Percentiles rank a stretch among this genome's conserved stretches.
phyloP scores from a whole-genome alignment of 2,113 vertebrate species.

The Caranx melampygus region DNA sequence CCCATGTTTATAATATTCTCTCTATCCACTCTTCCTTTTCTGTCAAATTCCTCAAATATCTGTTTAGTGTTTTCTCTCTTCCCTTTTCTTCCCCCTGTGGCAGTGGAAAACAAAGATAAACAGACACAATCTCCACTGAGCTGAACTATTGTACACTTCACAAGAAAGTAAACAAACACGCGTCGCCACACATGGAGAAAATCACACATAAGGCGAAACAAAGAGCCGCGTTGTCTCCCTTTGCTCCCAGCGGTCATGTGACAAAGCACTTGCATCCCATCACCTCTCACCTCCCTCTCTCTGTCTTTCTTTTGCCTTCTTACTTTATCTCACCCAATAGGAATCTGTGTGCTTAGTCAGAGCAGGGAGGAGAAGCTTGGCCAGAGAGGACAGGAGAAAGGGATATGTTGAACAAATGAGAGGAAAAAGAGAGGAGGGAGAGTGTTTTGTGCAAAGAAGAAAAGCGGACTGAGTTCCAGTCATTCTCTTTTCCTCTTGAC shows the following conservation, averaged over 20 bases:
- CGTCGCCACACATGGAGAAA: conserved; percentile 6
- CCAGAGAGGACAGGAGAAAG: conserved; percentile 37
- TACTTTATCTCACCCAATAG: conserved; percentile 76
- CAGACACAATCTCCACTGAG: conserved; percentile 33
- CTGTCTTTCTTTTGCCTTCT: conserved; percentile 21
- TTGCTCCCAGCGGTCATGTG: conserved; percentile 52
- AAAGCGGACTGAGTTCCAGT: conserved; percentile 57
- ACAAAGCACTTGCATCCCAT: conserved; percentile 71
- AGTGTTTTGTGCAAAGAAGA: conserved; percentile 59
- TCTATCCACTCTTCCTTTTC: conserved; percentile 18
- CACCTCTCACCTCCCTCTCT: conserved; percentile 60
- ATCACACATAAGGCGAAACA: background rate
- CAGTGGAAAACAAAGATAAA: conserved; percentile 61
- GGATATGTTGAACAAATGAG: conserved; percentile 67
- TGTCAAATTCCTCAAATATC: conserved; percentile 53
- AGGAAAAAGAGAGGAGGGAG: conserved; percentile 65
- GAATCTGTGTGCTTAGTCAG: conserved; percentile 73
- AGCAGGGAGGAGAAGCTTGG: conserved; percentile 74
- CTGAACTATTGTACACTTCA: conserved; percentile 50
- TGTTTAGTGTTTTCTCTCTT: conserved; percentile 38
- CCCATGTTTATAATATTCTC: conserved; percentile 40
- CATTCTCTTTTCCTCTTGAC: conserved; percentile 51
- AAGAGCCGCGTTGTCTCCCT: conserved; percentile 33
- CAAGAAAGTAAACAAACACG: conserved; percentile 47
- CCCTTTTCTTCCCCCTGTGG: conserved; percentile 26